phyloP scores from a whole-genome alignment of 2,888 invertebrate genomes.

The Holacanthella duospinosa region DNA sequence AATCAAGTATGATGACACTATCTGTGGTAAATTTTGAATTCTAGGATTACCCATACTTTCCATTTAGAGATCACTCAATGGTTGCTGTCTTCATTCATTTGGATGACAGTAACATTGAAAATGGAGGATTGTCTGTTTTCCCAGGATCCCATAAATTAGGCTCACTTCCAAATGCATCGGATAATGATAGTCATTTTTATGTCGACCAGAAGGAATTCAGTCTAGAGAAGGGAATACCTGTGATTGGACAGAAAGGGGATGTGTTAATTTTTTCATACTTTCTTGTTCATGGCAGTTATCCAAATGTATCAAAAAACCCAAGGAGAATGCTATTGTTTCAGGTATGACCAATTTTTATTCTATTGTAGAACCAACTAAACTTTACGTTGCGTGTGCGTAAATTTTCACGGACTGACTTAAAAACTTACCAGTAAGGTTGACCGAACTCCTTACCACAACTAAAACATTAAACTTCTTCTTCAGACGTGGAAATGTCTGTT shows the following conservation, averaged over 20 bases:
- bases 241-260: slow-evolving; percentile 48
- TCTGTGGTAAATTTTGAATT: too few species aligned
- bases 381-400: too few species aligned
- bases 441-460: too few species aligned
- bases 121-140: slow-evolving; percentile 51
- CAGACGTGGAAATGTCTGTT: too few species aligned
- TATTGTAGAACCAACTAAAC: too few species aligned
- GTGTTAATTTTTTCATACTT: slow-evolving; percentile 52
- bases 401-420: too few species aligned
- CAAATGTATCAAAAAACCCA: slow-evolving; percentile 45
- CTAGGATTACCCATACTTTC: slow-evolving; percentile 53
- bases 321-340: slow-evolving; percentile 49
- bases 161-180: slow-evolving; percentile 47
- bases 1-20: too few species aligned
- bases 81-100: slow-evolving; percentile 51
- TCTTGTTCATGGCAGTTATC: slow-evolving; percentile 50
- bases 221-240: slow-evolving; percentile 45
- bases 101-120: slow-evolving; percentile 49
- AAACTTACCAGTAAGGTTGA: too few species aligned
- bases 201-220: slow-evolving; percentile 31
- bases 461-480: too few species aligned
- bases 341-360: slow-evolving; percentile 19
- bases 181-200: slow-evolving; percentile 40
- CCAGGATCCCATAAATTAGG: slow-evolving; percentile 52
- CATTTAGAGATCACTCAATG: slow-evolving; percentile 50